Evolutionary conservation across 2,797 vertebrate genomes (phyloP).

Genomic region (Taenioides sp.): DNA sequence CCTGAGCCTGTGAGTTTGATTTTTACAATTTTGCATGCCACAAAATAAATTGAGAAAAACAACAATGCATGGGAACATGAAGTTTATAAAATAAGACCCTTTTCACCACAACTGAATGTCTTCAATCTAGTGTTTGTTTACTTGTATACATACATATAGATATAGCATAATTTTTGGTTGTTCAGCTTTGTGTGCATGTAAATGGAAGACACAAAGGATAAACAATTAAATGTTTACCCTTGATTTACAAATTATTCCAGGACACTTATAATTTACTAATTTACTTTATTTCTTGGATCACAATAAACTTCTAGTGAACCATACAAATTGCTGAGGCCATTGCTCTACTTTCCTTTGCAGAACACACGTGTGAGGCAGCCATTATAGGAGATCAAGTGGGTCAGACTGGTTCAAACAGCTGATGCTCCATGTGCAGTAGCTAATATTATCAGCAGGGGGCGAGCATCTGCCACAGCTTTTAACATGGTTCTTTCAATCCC

Average conservation of each 20-base stretch:
- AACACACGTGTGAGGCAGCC: constrained; percentile 30
- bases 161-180: background rate
- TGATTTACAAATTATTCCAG: constrained; percentile 13
- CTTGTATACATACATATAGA: background rate
- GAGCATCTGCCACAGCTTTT: constrained; percentile 46
- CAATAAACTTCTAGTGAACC: constrained; percentile 36
- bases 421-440: constrained; percentile 25
- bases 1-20: background rate
- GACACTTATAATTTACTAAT: constrained; percentile 24
- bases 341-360: constrained; percentile 28
- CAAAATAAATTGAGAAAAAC: background rate
- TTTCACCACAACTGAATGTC: background rate
- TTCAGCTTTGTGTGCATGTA: background rate
- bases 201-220: background rate
- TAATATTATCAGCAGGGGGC: constrained; percentile 65
- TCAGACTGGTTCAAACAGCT: constrained; percentile 41
- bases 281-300: constrained; percentile 21
- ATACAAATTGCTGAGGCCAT: constrained; percentile 33
- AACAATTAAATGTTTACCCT: background rate
- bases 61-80: background rate
- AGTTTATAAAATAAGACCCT: background rate
- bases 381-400: constrained; percentile 45
- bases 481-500: constrained; percentile 7
- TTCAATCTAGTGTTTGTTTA: background rate
- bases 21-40: background rate